Conservation (phyloP, 2,888 invertebrate genomes). For the Leucania comma region DNA sequence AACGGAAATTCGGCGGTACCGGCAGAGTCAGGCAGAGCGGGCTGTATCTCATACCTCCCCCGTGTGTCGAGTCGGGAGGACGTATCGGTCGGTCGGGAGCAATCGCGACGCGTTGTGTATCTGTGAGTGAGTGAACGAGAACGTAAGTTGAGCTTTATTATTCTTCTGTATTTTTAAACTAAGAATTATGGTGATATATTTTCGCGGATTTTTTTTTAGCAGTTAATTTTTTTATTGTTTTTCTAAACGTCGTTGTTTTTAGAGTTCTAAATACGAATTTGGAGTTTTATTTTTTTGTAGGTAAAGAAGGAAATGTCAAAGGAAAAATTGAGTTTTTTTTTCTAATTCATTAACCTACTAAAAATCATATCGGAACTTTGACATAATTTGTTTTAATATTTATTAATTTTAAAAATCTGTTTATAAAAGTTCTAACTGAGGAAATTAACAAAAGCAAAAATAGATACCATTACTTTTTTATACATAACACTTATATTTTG, state of each 20-base stretch:
- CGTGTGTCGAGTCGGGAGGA: slow-evolving; percentile 68
- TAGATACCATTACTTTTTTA: background rate
- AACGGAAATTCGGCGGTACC: slow-evolving; percentile 49
- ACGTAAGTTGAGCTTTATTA: slow-evolving; percentile 57
- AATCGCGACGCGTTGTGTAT: slow-evolving; percentile 48
- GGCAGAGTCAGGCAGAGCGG: slow-evolving; percentile 33
- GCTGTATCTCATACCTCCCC: slow-evolving; percentile 67
- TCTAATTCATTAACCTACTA: background rate
- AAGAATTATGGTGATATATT: background rate
- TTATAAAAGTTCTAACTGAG: background rate
- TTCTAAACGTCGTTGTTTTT: background rate
- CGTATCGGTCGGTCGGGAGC: slow-evolving; percentile 51
- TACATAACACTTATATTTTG: background rate
- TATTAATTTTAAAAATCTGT: background rate
- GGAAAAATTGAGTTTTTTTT: background rate
- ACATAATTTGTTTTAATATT: background rate
- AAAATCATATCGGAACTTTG: background rate
- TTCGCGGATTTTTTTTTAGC: background rate
- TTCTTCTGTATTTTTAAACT: slow-evolving; percentile 27
- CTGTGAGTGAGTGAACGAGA: slow-evolving; percentile 62
- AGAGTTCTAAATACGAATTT: background rate
- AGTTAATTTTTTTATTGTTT: slow-evolving; percentile 10
- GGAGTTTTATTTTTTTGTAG: background rate
- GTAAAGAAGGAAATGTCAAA: background rate
- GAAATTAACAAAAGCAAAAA: background rate